A percentile compares a stretch with the other conserved stretches of the same genome.
phyloP scores from a whole-genome alignment of 2,888 invertebrate species.

The Camponotus fellah region DNA sequence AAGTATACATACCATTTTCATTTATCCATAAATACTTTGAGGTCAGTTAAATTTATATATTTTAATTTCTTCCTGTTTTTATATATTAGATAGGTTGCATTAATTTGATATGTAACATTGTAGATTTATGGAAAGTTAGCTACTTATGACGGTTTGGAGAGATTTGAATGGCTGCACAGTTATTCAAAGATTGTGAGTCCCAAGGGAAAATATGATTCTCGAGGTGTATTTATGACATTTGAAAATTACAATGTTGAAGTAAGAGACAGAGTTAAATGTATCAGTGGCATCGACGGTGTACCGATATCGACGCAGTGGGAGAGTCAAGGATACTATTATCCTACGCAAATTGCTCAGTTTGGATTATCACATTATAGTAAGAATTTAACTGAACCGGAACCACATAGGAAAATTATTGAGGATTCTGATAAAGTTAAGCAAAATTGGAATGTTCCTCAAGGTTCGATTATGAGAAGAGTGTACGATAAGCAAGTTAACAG shows the following conservation, averaged over 20 bases:
- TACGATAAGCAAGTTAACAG: slow-evolving; percentile 88
- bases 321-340: slow-evolving; percentile 97
- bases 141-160: slow-evolving; percentile 90
- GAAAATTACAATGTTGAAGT: slow-evolving; percentile 99
- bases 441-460: slow-evolving; percentile 92
- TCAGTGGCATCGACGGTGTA: slow-evolving; percentile 97
- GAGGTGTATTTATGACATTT: slow-evolving; percentile 98
- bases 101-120: slow-evolving; percentile 36
- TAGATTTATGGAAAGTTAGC: slow-evolving; percentile 95
- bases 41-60: slow-evolving; percentile 86
- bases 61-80: neutral
- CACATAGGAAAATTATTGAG: slow-evolving; percentile 91
- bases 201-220: slow-evolving; percentile 95
- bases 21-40: slow-evolving; percentile 98
- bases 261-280: slow-evolving; percentile 97
- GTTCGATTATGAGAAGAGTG: slow-evolving; percentile 89
- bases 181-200: slow-evolving; percentile 96
- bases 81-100: neutral
- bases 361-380: slow-evolving; percentile 99
- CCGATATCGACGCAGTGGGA: slow-evolving; percentile 99
- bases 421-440: slow-evolving; percentile 91
- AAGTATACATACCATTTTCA: slow-evolving; percentile 96
- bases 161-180: slow-evolving; percentile 98
- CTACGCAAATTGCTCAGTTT: slow-evolving; percentile 99
- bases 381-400: slow-evolving; percentile 94